Evolutionary conservation across 1,140 invertebrate genomes (phyloP).

Genomic region (Heterodera carotae): DNA sequence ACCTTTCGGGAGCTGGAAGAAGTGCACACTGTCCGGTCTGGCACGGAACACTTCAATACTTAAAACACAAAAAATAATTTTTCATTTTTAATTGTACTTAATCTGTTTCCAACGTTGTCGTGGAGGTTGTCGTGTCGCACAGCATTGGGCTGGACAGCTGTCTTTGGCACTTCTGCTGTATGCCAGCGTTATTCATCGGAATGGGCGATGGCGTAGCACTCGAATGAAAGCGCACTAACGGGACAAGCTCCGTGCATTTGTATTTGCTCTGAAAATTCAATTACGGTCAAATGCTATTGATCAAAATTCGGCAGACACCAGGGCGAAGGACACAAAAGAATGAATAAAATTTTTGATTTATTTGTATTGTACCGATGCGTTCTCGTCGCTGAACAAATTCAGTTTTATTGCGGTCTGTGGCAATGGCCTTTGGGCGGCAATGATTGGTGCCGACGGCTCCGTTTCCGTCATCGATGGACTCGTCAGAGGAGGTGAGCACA

Average conservation of each 20-base stretch:
- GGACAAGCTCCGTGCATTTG: neutral
- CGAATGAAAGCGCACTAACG: neutral
- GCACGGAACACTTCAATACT: conserved; percentile 15
- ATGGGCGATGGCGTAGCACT: neutral
- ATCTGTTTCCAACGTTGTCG: neutral
- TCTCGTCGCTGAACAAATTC: neutral
- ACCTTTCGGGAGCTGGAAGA: conserved; percentile 16
- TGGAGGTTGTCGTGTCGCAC: conserved; percentile 6
- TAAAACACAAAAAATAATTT: neutral
- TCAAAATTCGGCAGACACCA: too few species aligned
- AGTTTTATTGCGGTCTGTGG: neutral
- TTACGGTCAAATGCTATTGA: neutral
- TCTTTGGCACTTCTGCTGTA: neutral
- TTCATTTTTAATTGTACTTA: neutral
- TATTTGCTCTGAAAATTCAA: neutral
- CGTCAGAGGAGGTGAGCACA: too few species aligned
- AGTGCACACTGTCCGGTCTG: conserved; percentile 6
- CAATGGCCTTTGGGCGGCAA: neutral
- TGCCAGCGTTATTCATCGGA: neutral
- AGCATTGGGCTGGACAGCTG: neutral
- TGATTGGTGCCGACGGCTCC: neutral
- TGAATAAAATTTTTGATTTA: too few species aligned
- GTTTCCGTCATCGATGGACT: neutral
- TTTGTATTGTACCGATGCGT: neutral
- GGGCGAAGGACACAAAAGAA: too few species aligned